Evolutionary conservation across 2,113 vertebrate species (phyloP).

Genomic region (Pelecanus crispus): DNA sequence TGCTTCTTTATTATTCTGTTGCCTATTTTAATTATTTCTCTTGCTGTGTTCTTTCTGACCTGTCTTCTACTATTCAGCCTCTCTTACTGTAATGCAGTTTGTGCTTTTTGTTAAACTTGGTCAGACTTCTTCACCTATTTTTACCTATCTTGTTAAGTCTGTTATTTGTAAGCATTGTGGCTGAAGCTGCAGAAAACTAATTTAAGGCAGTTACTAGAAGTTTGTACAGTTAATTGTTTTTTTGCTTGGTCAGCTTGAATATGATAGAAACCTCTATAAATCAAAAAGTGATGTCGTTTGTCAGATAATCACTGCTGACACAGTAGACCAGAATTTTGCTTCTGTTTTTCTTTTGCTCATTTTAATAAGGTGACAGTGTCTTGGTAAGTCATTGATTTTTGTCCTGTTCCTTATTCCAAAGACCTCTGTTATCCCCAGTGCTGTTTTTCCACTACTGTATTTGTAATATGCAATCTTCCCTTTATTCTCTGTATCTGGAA

Average conservation of each 20-base stretch:
- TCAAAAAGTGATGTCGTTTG: background rate
- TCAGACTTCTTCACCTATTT: background rate
- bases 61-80: background rate
- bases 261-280: background rate
- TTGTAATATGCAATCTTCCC: background rate
- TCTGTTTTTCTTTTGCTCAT: background rate
- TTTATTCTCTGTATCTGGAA: background rate
- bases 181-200: background rate
- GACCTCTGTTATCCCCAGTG: background rate
- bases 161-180: background rate
- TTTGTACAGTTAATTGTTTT: background rate
- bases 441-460: background rate
- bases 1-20: background rate
- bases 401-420: background rate
- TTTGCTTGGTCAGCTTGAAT: background rate
- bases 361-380: background rate
- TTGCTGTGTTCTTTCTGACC: background rate
- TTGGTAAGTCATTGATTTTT: background rate
- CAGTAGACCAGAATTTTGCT: background rate
- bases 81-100: background rate
- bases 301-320: background rate
- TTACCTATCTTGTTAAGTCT: background rate
- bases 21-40: background rate
- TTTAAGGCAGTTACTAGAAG: background rate
- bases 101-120: background rate